Conservation (phyloP, 2,113 vertebrate genomes). For the Cyphomyrus discorhynchus region DNA sequence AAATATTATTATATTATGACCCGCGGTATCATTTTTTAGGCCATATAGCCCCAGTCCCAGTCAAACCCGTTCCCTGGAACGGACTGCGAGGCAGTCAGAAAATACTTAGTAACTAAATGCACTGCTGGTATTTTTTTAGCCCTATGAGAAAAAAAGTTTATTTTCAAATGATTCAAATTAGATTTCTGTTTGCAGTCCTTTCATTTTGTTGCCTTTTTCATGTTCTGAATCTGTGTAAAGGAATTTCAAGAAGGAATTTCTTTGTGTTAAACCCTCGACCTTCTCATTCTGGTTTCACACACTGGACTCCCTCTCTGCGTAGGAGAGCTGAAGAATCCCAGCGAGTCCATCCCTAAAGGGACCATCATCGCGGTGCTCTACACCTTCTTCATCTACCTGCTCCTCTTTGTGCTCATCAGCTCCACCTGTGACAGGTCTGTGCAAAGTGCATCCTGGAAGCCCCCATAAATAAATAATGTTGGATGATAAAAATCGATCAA, state of each 20-base stretch:
- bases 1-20: not conserved
- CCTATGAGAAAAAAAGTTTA: not conserved
- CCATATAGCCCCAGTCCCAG: not conserved
- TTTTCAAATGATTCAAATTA: not conserved
- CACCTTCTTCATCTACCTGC: slow-evolving; percentile 58
- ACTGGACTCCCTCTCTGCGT: not conserved
- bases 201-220: too few species aligned
- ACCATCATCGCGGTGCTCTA: slow-evolving; percentile 57
- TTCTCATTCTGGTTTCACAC: not conserved
- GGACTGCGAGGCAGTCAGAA: not conserved
- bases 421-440: slow-evolving; percentile 59
- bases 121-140: not conserved
- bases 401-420: slow-evolving; percentile 58
- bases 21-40: not conserved
- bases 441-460: not conserved
- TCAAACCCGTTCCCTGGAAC: not conserved
- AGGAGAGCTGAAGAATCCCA: slow-evolving; percentile 62
- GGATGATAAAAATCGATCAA: not conserved
- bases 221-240: too few species aligned
- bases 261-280: not conserved
- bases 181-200: not conserved
- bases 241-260: not conserved
- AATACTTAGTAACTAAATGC: not conserved
- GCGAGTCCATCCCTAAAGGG: slow-evolving; percentile 58
- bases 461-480: not conserved